A percentile compares a stretch with the other conserved stretches of the same genome.
Conservation (phyloP, 2,113 vertebrate genomes). For the Girardinichthys multiradiatus region DNA sequence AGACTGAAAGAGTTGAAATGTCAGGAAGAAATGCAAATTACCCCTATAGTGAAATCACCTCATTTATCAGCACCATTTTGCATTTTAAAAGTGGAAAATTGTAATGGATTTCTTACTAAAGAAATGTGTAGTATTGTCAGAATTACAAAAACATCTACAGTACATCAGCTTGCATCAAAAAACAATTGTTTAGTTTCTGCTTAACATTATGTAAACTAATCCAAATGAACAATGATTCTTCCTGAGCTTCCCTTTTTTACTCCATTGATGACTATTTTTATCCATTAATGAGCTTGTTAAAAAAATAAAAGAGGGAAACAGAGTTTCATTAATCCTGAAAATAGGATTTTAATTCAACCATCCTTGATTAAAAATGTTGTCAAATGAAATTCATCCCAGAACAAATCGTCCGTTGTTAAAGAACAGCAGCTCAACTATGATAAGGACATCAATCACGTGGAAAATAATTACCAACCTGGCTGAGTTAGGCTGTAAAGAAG, state of each 20-base stretch:
- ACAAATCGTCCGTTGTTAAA: slow-evolving; percentile 41
- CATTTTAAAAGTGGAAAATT: too few species aligned
- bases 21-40: not conserved
- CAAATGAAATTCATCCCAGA: slow-evolving; percentile 41
- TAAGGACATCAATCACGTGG: slow-evolving; percentile 39
- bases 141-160: too few species aligned
- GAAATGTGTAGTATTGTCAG: too few species aligned
- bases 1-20: not conserved
- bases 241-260: not conserved
- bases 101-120: too few species aligned
- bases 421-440: slow-evolving; percentile 26
- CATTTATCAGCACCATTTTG: not conserved
- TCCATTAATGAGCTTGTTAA: not conserved
- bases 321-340: slow-evolving; percentile 54
- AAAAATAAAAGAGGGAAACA: slow-evolving; percentile 28
- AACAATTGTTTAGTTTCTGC: not conserved
- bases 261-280: not conserved
- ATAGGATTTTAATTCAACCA: slow-evolving; percentile 54
- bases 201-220: not conserved
- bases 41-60: not conserved
- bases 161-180: not conserved
- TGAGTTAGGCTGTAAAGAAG: not conserved
- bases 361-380: slow-evolving; percentile 55
- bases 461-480: slow-evolving; percentile 35
- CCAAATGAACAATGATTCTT: not conserved